Evolutionary conservation across 2,113 vertebrate species (phyloP), one percentile per base, ranked within the genome.

Genomic region (Chionodraco myersi): DNA sequence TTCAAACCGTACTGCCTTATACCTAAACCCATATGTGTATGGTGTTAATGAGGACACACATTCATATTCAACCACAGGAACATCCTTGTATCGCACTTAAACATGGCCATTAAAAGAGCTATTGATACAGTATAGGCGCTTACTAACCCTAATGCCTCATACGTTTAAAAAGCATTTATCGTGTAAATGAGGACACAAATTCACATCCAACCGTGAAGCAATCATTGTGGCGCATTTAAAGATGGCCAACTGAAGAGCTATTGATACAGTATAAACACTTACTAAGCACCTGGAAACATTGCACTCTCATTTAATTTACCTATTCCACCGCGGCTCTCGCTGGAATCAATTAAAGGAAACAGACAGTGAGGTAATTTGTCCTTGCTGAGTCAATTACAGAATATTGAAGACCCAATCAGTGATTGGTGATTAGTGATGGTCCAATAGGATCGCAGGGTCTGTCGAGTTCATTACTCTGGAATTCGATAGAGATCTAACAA

Each of bases 391-490:
- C 88, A 83, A 91, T 93, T 87, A 84, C 21, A 61, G 83, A 77
- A 81, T 82, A 90, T 87, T 41, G 82, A 82, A 88, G 79, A 75
- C 30, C 68, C 67, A 59, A 82, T 86, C 79, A 64, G 85, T 69
- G 86, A 91, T 89, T 77, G 77, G 81, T 88, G 88, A 93, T 90
- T 88, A 91, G 88, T 51, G 81, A 72, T 18, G 72, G 78, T 74
- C 79, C 70, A 79, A 88, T 86, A 87, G 89, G 88, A 86, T 78
- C 26, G 74, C 45, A 83, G 70, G 87, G 87, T 65, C 73, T 62
- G 65, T 69, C 3, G 83, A 92, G 88, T 94, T 94, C 90, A 94
- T 94, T 93, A 94, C 72, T 75, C 70, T 30, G 36, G 23, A 49
- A 65, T 92, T 93, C 92, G 72, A 94, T 92, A 87, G 66, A 52